Conservation (phyloP, 2,888 invertebrate species). For the Balanococcus diminutus region DNA sequence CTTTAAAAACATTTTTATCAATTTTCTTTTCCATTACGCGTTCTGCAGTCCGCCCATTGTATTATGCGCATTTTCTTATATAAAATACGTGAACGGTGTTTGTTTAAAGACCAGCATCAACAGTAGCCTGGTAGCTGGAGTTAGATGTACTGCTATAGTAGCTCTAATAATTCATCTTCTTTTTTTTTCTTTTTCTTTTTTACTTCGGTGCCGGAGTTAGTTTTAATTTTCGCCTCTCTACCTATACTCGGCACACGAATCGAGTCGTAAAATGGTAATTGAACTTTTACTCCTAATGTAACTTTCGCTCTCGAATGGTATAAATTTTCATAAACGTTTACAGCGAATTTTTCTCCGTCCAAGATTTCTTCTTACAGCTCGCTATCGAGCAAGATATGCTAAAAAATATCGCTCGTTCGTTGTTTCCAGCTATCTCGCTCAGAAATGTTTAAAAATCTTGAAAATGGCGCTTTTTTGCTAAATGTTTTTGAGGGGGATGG, state of each 20-base stretch:
- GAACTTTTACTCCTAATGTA: background rate
- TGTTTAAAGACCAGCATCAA: background rate
- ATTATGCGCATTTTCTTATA: constrained; percentile 2
- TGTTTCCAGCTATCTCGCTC: no score
- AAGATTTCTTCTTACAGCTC: no score
- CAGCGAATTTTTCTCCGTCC: no score
- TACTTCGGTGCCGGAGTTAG: background rate
- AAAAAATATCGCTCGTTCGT: no score
- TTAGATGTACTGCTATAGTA: background rate
- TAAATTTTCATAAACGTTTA: no score
- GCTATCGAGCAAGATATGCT: no score
- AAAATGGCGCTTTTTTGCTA: no score
- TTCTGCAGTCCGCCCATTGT: constrained; percentile 2
- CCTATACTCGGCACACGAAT: background rate
- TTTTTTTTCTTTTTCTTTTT: background rate
- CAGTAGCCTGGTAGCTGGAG: background rate
- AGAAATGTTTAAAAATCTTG: no score
- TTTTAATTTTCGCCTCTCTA: constrained; percentile 3
- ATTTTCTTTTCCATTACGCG: constrained; percentile 34
- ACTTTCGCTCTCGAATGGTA: background rate
- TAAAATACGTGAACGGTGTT: background rate
- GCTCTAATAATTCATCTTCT: background rate
- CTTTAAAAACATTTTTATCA: constrained; percentile 38
- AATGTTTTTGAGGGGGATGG: no score
- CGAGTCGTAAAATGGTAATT: constrained; percentile 15